Conservation (phyloP, 2,113 vertebrate genomes). For the Cinclus cinclus region DNA sequence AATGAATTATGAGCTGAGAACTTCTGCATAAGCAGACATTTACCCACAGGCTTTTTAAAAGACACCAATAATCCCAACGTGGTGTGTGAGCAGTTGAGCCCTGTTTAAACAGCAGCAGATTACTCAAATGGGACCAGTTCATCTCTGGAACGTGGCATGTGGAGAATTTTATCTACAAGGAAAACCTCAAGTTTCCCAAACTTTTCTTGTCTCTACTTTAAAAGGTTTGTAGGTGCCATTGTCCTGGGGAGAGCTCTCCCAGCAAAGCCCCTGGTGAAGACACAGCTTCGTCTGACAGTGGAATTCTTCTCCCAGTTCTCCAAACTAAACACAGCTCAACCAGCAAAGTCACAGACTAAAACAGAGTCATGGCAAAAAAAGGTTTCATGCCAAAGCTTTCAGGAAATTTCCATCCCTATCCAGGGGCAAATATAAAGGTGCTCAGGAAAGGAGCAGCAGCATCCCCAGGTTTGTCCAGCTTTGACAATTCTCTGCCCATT, state of each 20-base stretch:
- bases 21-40: constrained; percentile 16
- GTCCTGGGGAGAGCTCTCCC: background rate
- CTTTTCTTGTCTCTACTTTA: background rate
- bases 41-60: constrained; percentile 14
- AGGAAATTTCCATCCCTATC: background rate
- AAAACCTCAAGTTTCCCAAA: background rate
- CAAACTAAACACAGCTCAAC: background rate
- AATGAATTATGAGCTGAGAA: background rate
- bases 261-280: background rate
- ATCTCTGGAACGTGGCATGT: background rate
- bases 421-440: background rate
- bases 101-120: constrained; percentile 26
- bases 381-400: background rate
- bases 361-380: background rate
- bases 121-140: background rate
- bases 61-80: background rate
- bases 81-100: background rate
- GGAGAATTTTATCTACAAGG: background rate
- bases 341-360: background rate
- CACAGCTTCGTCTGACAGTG: background rate
- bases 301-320: background rate
- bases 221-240: background rate
- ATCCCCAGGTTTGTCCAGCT: background rate
- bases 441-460: background rate
- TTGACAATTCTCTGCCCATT: background rate